Evolutionary conservation across 2,113 vertebrate species (phyloP).

Genomic region (Alethe castanea): DNA sequence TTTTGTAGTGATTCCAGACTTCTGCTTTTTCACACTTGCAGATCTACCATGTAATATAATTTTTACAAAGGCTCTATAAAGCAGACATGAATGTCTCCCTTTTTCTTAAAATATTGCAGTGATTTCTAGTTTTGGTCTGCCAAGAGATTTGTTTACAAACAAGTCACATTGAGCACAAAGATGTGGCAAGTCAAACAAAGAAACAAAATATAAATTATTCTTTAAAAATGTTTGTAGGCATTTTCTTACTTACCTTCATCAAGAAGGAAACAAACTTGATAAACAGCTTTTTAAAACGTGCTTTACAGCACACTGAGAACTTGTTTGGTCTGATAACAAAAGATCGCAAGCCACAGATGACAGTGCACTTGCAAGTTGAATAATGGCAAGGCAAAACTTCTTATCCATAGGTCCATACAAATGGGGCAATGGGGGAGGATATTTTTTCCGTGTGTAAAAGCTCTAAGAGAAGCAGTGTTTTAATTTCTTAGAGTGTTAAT

Average conservation of each 20-base stretch:
- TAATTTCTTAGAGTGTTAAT: not conserved
- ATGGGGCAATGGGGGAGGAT: accelerated
- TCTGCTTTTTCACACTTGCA: not conserved
- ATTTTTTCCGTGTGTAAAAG: not conserved
- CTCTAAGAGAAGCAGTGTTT: not conserved
- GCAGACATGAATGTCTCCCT: accelerated
- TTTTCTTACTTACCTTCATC: not conserved
- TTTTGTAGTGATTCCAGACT: not conserved
- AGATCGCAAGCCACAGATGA: not conserved
- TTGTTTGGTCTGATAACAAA: not conserved
- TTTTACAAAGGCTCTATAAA: not conserved
- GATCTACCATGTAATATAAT: not conserved
- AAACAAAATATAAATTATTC: not conserved
- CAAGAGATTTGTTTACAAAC: not conserved
- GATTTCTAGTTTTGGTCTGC: not conserved
- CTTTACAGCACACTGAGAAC: not conserved
- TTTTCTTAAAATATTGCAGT: not conserved
- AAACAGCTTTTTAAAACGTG: not conserved
- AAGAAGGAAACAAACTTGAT: not conserved
- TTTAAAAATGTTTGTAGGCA: not conserved
- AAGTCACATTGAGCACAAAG: not conserved
- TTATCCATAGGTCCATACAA: not conserved
- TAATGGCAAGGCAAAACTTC: not conserved
- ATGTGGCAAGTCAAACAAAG: not conserved
- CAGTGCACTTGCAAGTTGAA: not conserved